Base-by-base conservation (phyloP, 1,140 invertebrate genomes). In the Choristoneura fumiferana region DNA sequence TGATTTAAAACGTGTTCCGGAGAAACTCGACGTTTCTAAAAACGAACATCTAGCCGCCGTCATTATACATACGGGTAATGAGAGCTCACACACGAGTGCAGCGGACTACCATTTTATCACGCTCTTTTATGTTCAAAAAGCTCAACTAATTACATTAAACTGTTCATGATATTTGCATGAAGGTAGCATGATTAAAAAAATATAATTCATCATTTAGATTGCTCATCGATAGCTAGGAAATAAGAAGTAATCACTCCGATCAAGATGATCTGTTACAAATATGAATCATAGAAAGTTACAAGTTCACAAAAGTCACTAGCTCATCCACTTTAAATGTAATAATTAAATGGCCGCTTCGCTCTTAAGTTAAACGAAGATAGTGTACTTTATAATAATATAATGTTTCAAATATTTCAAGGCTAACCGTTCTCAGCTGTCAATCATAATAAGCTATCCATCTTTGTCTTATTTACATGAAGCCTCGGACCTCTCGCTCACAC, bases 381-480 rank as follows among this genome's bases (percentile, higher is more conserved):
- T 89, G 86, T 89, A 87, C 86, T 89, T 89, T 86, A 87, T 89
- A 89, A 87, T 85, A 87, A 89, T 89, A 89, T 89, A 89, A 89
- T 89, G 86, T 87, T 89, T 89, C 84, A 89, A 89, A 89, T 89
- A 89, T 89, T 89, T 89, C 86, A 89, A 89, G 86, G 86, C 81
- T 86, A 86, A 87, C 86, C 85, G 86, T 87, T 89, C 84, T 87
- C 83, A 89, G 81, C 86, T 89, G 86, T 89, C 86, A 89, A 89
- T 89, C 86, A 89, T 89, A 86, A 87, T 85, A 86, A 81, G 78
- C 78, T 86, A 82, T 78, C 74, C 71, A 65, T 85, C 86, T 85
- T 76, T 72, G 60, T 87, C 80, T 66, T 63, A 74, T 74, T 72
- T 69, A 70, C 73, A 69, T 65, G 62, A 63, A 62, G 59, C 43